Percentiles rank a stretch among this genome's conserved stretches.
Evolutionary conservation across 2,113 vertebrate species (phyloP).

Genomic region (Cathartes aura): DNA sequence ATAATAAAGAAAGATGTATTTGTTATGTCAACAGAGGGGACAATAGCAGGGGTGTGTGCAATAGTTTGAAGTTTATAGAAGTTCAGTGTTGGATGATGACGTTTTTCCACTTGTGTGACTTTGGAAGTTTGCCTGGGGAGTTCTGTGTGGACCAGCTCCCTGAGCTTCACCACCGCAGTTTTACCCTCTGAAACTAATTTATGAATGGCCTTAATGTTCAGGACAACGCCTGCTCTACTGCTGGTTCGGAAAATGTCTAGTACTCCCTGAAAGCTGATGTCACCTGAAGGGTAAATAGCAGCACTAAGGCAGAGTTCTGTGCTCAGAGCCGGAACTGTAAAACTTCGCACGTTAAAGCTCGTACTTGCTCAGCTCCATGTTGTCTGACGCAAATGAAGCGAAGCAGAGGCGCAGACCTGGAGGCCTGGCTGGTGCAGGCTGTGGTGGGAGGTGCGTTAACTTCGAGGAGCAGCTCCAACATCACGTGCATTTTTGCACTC

Average conservation of each 20-base stretch:
- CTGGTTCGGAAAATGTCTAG: background rate
- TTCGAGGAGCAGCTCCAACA: background rate
- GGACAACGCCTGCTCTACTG: background rate
- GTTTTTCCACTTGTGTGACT: conserved; percentile 8
- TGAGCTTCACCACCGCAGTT: background rate
- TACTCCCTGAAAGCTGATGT: background rate
- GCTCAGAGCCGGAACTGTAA: background rate
- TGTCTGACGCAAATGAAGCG: background rate
- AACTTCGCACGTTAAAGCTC: rapidly evolving
- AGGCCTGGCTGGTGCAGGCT: background rate
- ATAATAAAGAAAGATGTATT: background rate
- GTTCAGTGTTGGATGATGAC: background rate
- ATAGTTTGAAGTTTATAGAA: background rate
- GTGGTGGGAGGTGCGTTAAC: rapidly evolving
- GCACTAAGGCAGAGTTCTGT: background rate
- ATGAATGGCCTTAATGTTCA: background rate
- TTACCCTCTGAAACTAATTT: rapidly evolving
- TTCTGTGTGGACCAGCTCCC: background rate
- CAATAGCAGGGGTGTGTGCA: background rate
- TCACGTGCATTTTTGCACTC: rapidly evolving
- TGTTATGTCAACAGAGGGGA: conserved; percentile 5
- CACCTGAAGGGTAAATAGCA: rapidly evolving
- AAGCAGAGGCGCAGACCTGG: background rate
- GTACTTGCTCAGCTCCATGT: rapidly evolving
- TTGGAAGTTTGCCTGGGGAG: background rate